Conservation (phyloP, 1,140 invertebrate genomes). For the Cydia strobilella region DNA sequence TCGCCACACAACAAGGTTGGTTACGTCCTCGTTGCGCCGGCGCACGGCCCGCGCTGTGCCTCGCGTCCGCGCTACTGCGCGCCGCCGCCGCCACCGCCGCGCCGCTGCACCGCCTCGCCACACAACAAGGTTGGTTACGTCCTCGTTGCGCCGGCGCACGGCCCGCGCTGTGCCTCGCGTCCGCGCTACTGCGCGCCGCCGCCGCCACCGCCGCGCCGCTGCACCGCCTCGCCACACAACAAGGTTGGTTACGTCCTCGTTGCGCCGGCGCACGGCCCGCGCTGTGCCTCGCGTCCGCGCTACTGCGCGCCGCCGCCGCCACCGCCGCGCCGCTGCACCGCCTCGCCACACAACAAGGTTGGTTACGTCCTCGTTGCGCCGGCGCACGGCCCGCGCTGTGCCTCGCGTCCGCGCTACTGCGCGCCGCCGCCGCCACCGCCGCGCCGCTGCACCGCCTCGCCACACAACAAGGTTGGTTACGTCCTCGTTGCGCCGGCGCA, state of each 20-base stretch:
- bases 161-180: conserved; percentile 1
- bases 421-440: not conserved
- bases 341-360: conserved; percentile 40
- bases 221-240: not conserved
- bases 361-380: too few relatives aligned
- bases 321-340: not conserved
- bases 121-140: conserved; percentile 69
- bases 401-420: not conserved
- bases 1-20: conserved; percentile 39
- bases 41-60: conserved; percentile 91
- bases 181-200: not conserved
- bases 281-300: not conserved
- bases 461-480: conserved; percentile 41
- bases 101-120: conserved; percentile 83
- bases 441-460: not conserved
- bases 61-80: conserved; percentile 92
- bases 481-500: conserved; percentile 88
- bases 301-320: not conserved
- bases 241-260: conserved; percentile 46
- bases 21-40: conserved; percentile 88
- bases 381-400: not conserved
- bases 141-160: conserved; percentile 51
- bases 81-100: conserved; percentile 94
- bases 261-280: not conserved
- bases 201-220: not conserved